Conservation (phyloP, 2,797 vertebrate species). For the Clamator glandarius region DNA sequence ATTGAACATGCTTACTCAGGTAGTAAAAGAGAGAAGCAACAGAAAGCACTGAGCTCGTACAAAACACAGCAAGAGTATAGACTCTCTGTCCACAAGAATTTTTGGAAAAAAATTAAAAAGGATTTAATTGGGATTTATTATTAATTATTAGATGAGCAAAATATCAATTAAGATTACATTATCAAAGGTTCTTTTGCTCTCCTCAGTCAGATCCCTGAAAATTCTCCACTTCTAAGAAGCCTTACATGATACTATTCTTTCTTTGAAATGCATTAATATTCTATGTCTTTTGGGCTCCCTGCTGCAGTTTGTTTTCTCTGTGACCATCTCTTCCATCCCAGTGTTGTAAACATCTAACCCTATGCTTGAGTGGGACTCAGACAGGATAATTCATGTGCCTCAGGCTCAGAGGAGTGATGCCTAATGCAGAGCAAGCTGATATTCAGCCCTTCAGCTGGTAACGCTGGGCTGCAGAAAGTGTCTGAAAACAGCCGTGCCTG, state of each 20-base stretch:
- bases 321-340: background rate
- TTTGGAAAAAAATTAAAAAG: background rate
- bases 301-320: conserved; percentile 4
- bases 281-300: background rate
- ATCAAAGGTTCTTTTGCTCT: conserved; percentile 28
- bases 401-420: background rate
- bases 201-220: conserved; percentile 14
- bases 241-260: background rate
- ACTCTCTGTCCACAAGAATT: background rate
- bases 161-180: conserved; percentile 35
- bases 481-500: background rate
- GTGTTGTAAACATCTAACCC: background rate
- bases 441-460: background rate
- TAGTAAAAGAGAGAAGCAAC: background rate
- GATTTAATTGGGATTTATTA: conserved; percentile 36
- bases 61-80: conserved; percentile 7
- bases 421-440: background rate
- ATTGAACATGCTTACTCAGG: background rate
- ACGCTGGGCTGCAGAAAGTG: background rate
- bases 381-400: background rate
- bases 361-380: background rate
- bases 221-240: background rate
- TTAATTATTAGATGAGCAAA: conserved; percentile 39
- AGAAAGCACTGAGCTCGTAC: background rate
- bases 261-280: background rate